phyloP scores from a whole-genome alignment of 2,797 vertebrate genomes.

The Gambusia yucatana region DNA sequence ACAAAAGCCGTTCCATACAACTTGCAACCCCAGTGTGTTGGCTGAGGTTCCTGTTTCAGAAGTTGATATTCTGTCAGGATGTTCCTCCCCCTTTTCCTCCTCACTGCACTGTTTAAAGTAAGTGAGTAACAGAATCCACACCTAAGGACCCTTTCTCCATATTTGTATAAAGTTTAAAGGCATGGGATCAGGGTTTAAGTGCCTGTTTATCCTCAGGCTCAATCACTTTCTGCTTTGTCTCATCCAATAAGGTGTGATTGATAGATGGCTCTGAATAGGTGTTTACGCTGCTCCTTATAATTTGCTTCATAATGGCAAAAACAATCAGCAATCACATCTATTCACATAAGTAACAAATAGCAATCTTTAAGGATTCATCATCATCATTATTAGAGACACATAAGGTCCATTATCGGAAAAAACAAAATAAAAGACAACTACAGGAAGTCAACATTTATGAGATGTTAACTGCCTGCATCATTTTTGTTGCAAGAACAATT shows the following conservation, averaged over 20 bases:
- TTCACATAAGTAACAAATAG: not conserved
- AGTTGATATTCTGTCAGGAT: conserved; percentile 78
- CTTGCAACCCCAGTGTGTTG: conserved; percentile 38
- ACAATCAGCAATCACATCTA: conserved; percentile 24
- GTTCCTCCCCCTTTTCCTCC: conserved; percentile 59
- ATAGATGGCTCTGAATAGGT: conserved; percentile 30
- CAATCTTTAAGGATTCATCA: not conserved
- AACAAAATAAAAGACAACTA: too few species aligned
- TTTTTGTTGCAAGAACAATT: not conserved
- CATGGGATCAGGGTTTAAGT: conserved; percentile 60
- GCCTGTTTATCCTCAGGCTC: conserved; percentile 45
- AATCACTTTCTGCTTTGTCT: conserved; percentile 33
- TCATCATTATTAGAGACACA: too few species aligned
- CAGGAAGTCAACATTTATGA: not conserved
- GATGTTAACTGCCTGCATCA: not conserved
- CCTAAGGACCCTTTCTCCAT: conserved; percentile 60
- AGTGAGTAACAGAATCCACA: conserved; percentile 68
- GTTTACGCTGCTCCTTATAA: conserved; percentile 32
- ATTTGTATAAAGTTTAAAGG: conserved; percentile 65
- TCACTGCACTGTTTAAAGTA: conserved; percentile 60
- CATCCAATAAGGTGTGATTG: conserved; percentile 40
- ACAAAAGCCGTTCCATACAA: conserved; percentile 69
- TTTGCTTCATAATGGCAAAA: conserved; percentile 36
- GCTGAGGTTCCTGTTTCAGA: conserved; percentile 70
- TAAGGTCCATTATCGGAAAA: too few species aligned